Percentiles rank a stretch among this genome's conserved stretches.
phyloP scores from a whole-genome alignment of 92 coral and sea anemone species.

The Palythoa grandiflora region DNA sequence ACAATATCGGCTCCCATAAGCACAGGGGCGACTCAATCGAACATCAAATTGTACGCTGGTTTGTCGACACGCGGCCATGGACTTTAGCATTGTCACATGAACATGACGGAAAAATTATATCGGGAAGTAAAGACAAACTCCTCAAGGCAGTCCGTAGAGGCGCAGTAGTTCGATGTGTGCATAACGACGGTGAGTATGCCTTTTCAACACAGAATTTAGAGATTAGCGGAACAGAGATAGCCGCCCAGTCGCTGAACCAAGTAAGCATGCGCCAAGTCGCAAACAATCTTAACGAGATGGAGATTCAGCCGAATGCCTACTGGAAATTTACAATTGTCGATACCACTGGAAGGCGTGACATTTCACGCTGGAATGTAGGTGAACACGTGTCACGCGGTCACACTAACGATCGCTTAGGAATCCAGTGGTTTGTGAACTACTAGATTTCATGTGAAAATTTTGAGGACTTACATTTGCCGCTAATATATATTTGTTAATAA shows the following conservation, averaged over 20 bases:
- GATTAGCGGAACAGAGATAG: slow-evolving; percentile 22
- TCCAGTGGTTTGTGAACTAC: slow-evolving; percentile 50
- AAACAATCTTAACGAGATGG: slow-evolving; percentile 20
- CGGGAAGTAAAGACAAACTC: slow-evolving; percentile 31
- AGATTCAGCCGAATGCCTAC: slow-evolving; percentile 48
- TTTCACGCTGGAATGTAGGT: slow-evolving; percentile 60
- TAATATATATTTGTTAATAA: too few relatives aligned
- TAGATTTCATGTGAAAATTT: too few relatives aligned
- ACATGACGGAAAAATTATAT: slow-evolving; percentile 20
- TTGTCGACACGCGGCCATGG: slow-evolving; percentile 40
- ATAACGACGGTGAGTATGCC: slow-evolving; percentile 22
- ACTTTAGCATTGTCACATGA: slow-evolving; percentile 41
- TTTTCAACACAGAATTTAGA: slow-evolving; percentile 52
- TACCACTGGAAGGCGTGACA: slow-evolving; percentile 52
- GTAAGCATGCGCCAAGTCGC: slow-evolving; percentile 45
- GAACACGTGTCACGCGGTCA: slow-evolving; percentile 60
- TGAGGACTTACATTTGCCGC: too few relatives aligned
- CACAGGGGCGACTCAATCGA: slow-evolving; percentile 44
- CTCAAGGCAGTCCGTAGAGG: slow-evolving; percentile 37
- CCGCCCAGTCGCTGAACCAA: slow-evolving; percentile 58
- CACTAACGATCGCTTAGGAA: slow-evolving; percentile 42
- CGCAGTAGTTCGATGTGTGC: slow-evolving; percentile 46
- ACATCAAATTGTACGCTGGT: slow-evolving; percentile 43
- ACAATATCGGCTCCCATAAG: slow-evolving; percentile 49
- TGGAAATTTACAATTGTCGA: slow-evolving; percentile 50